A percentile compares a stretch with the other conserved stretches of the same genome.
These are phyloP conservation scores for Gymnocypris eckloni DNA, from an alignment of 2,797 vertebrate species.

Conservation along the genomic window DNA sequence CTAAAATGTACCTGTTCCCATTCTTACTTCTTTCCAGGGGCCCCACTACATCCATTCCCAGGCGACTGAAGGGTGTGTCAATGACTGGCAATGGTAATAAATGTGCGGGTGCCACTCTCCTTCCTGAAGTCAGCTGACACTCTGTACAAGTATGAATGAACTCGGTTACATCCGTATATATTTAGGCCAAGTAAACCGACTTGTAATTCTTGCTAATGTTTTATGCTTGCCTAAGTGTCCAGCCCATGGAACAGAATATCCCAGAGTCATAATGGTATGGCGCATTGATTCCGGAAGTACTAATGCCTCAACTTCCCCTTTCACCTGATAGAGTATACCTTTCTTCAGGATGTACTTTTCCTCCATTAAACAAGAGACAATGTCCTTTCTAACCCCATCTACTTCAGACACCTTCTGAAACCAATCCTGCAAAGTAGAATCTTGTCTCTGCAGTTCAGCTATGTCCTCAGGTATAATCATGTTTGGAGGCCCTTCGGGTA, in stretches of 20 bases:
- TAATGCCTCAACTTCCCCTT: slow-evolving; percentile 10
- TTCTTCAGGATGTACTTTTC: background rate
- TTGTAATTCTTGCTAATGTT: slow-evolving; percentile 15
- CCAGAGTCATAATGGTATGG: slow-evolving; percentile 19
- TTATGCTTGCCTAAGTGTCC: slow-evolving; percentile 49
- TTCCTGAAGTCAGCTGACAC: slow-evolving; percentile 25
- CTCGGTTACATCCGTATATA: background rate
- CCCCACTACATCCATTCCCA: slow-evolving; percentile 50
- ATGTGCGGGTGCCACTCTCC: slow-evolving; percentile 3
- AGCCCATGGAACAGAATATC: slow-evolving; percentile 30
- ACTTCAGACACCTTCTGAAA: slow-evolving; percentile 35
- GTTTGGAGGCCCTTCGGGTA: background rate
- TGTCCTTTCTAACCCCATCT: slow-evolving; percentile 1
- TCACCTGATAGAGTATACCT: slow-evolving; percentile 11
- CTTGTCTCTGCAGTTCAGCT: background rate
- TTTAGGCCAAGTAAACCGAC: slow-evolving; percentile 22
- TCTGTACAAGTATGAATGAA: background rate
- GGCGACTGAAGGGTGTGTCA: slow-evolving; percentile 17
- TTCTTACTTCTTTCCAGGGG: slow-evolving; percentile 21
- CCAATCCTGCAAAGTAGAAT: slow-evolving; percentile 38
- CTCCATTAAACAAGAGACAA: background rate
- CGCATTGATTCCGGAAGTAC: background rate
- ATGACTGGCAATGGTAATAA: slow-evolving; percentile 21
- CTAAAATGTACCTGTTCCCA: slow-evolving; percentile 25
- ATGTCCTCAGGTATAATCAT: slow-evolving; percentile 12